Evolutionary conservation across 2,888 invertebrate species (phyloP).

Genomic region (Rhingia rostrata): DNA sequence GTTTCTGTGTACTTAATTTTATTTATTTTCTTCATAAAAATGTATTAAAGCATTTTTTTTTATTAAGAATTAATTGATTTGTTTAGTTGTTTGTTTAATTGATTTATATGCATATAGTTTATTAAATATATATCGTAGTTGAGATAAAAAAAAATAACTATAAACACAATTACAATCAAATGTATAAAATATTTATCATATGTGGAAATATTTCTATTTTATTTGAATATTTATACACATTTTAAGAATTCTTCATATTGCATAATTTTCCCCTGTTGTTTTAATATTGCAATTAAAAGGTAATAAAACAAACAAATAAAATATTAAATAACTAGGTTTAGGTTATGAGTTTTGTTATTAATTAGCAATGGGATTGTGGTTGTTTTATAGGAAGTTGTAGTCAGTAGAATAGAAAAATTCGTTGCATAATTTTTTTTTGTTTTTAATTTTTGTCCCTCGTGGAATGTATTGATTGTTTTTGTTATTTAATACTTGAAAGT

Average conservation of each 20-base stretch:
- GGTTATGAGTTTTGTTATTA: background rate
- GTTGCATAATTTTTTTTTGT: constrained; percentile 61
- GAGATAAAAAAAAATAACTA: constrained; percentile 30
- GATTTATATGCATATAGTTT: constrained; percentile 64
- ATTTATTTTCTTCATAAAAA: constrained; percentile 57
- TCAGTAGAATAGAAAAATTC: constrained; percentile 63
- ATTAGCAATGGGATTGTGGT: constrained; percentile 72
- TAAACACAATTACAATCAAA: constrained; percentile 49
- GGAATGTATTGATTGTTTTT: constrained; percentile 63
- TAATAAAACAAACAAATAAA: constrained; percentile 24
- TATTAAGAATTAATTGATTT: constrained; percentile 72
- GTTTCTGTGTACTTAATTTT: constrained; percentile 26
- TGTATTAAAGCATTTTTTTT: constrained; percentile 73
- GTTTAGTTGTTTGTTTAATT: constrained; percentile 59
- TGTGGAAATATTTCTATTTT: constrained; percentile 35
- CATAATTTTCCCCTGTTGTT: constrained; percentile 66
- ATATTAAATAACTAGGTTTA: constrained; percentile 22
- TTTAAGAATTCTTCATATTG: constrained; percentile 58
- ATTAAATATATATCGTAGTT: constrained; percentile 63
- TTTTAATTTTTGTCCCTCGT: constrained; percentile 27
- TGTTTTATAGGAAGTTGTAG: constrained; percentile 50
- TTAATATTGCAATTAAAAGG: constrained; percentile 62
- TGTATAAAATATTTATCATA: constrained; percentile 50
- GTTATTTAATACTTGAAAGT: constrained; percentile 62
- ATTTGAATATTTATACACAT: constrained; percentile 50